Evolutionary conservation across 2,113 vertebrate genomes (phyloP), one percentile per base, ranked within the genome.

Genomic region (Gulo gulo): DNA sequence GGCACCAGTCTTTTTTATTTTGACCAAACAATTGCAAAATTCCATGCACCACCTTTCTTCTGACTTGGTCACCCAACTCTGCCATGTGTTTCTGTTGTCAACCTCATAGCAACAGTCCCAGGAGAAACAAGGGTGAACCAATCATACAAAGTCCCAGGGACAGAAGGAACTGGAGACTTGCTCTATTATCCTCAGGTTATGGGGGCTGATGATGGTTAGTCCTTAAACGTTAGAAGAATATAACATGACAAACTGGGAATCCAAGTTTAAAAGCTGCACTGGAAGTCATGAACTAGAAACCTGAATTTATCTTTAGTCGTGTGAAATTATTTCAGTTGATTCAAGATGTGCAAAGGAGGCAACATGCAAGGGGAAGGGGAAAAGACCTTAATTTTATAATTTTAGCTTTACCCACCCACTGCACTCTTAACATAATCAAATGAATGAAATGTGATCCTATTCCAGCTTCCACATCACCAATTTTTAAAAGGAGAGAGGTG

Each of bases 11-110:
- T 47, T 93, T 82, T 95, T 94, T 71, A 94, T 92, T 95, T 86
- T 95, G 18, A 24, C 11, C 34, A 91, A 96, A 90, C 10, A 94
- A 96, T 21, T 92, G 55, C n/a, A 84, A 97, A 96, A 85, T 71
- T 57, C 24, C 10, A 1, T 92, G 76, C 57, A 81, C 57, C 10
- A 31, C 74, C 50, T 97, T 96, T 78, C 82, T 90, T 95, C 88
- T 52, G 55, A 79, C 73, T 69, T 76, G 42, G 39, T 87, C 69
- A 78, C n/a, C 67, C 88, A 97, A 92, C 55, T 85, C 71, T 63
- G 81, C n/a, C 90, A 88, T 76, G 39, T 92, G 50, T 90, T 97
- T 90, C 80, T 34, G 85, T 18, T 34, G 34, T 74, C 79, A 92
- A 76, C 21, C 65, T 96, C 65, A 82, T 7, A 85, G 29, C 63